Base-by-base conservation (phyloP, 2,113 vertebrate genomes). In the Ornithorhynchus anatinus region DNA sequence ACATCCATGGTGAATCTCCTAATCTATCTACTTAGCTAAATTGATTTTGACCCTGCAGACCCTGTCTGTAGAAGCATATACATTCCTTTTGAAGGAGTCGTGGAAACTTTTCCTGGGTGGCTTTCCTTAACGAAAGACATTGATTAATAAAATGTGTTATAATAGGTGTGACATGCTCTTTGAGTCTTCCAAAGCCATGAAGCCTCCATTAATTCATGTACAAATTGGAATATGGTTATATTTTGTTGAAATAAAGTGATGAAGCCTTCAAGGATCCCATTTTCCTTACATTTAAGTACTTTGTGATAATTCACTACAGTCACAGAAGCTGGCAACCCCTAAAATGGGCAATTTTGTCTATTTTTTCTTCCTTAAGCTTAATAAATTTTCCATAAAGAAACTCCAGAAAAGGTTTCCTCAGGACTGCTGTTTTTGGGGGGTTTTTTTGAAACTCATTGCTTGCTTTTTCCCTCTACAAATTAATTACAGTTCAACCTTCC, bases 61-160 rank as follows among this genome's bases (percentile, higher is more conserved):
- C 11, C 25, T 45, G 0, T 2, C 27, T 52, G 58, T 8, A 2
- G 61, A 54, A 72, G 36, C 8, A 45, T 75, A 63, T 40, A 62
- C 19, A 8, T 1, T 1, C 2, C 8, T 1, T 17, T 60, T 79
- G 69, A 84, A 79, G 82, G 74, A 85, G 67, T 86, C 67, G 35
- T 61, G 45, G 51, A 45, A 22, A 35, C 31, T n/a, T 57, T 32
- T 17, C 17, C 48, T 84, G 36, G 53, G 66, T 75, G 37, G 35
- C 63, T 62, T 84, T 61, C 78, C 72, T 79, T 74, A 81, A 42
- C 65, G 45, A 66, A 88, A 88, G 71, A 35, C 32, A 60, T 56
- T 62, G 62, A 84, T 74, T 87, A 70, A 87, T 69, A 81, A 91
- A 84, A 84, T 72, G 69, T 82, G 67, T 79, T 82, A 61, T 67